Conservation (phyloP, 2,113 vertebrate genomes). For the Myotis brandtii region DNA sequence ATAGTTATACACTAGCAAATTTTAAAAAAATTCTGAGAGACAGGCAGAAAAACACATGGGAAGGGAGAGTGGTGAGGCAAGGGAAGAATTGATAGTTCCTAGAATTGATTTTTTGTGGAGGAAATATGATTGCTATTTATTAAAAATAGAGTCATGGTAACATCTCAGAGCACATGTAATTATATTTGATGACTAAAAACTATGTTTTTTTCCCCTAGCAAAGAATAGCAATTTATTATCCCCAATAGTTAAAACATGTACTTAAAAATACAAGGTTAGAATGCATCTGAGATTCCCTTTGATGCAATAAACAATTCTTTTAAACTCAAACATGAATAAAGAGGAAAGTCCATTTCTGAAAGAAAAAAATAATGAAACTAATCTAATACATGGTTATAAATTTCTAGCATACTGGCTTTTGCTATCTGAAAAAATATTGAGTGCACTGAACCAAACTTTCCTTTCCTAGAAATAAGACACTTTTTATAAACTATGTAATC, state of each 20-base stretch:
- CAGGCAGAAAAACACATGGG: neutral
- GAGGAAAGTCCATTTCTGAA: slow-evolving; percentile 48
- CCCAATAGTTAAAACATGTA: slow-evolving; percentile 35
- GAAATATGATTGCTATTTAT: slow-evolving; percentile 64
- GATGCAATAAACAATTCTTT: neutral
- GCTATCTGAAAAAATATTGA: slow-evolving; percentile 31
- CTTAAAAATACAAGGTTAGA: slow-evolving; percentile 39
- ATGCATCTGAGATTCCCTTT: neutral
- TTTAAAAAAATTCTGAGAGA: slow-evolving; percentile 13
- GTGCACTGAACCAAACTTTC: slow-evolving; percentile 38
- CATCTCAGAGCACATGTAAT: slow-evolving; percentile 37
- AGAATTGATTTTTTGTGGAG: slow-evolving; percentile 66
- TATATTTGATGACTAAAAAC: slow-evolving; percentile 57
- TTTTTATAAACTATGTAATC: slow-evolving; percentile 3
- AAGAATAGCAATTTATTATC: slow-evolving; percentile 46
- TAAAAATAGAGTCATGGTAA: slow-evolving; percentile 70
- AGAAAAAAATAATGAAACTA: slow-evolving; percentile 29
- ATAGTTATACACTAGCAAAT: neutral
- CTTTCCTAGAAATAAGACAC: neutral
- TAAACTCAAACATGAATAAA: slow-evolving; percentile 41
- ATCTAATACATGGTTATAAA: neutral
- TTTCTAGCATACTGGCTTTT: neutral
- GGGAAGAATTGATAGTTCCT: slow-evolving; percentile 47
- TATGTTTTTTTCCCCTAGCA: slow-evolving; percentile 37
- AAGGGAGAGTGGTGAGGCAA: neutral